Base-by-base conservation (phyloP, 1,140 invertebrate genomes). In the Polypedilum vanderplanki region DNA sequence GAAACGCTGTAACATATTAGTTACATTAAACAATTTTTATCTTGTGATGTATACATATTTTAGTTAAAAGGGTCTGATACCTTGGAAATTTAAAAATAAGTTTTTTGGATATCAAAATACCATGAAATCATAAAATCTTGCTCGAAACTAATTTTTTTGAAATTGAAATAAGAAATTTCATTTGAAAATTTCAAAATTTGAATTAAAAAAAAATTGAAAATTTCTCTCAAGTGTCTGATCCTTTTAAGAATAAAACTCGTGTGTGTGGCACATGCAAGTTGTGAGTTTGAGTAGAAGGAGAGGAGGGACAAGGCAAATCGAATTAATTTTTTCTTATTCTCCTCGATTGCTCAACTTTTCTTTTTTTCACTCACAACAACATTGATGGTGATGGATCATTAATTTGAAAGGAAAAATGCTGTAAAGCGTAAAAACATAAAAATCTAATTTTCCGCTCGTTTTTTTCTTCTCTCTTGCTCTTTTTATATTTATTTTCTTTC, bases 371-470 rank as follows among this genome's bases (percentile, higher is more conserved):
- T n/a, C n/a, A 12, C n/a, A 10, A 46, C 41, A 46, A 67, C 64
- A 22, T 70, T 70, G 65, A 70, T 70, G 65, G 65, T 70, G 65
- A 70, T 70, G 65, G 65, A 20, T 70, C 65, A 70, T 70, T 70
- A 70, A 70, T 70, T 70, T 70, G 65, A 70, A 70, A 70, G 65
- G 20, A 70, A 70, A 70, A 70, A 70, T 70, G 65, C 65, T 70
- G 65, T 70, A 70, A 70, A 70, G 17, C 65, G 65, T 70, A 70
- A 70, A 70, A 70, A 70, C 65, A 70, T 70, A 70, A 70, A 70
- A 70, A 70, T 70, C 65, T 70, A 70, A 70, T 70, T 70, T 70
- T 70, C 65, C 65, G 65, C 65, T 22, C 65, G 17, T 70, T 70
- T 57, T 57, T 46, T 46, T 57, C n/a, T 57, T 57, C 46, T 33